These are phyloP conservation scores for Myopa testacea DNA, from an alignment of 2,888 invertebrate species.

Conservation along the genomic window DNA sequence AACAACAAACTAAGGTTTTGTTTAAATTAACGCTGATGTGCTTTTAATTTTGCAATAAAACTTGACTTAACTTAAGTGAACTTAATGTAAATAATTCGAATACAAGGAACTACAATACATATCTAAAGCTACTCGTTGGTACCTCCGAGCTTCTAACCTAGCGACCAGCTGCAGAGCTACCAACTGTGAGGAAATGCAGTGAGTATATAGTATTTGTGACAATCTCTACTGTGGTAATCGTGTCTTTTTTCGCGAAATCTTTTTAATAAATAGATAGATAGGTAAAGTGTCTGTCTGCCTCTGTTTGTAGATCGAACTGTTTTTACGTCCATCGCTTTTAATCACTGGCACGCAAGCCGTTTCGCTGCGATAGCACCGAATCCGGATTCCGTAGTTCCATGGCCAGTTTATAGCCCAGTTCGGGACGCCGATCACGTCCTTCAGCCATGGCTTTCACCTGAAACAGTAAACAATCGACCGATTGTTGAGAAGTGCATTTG, in stretches of 20 bases:
- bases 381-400: conserved; percentile 80
- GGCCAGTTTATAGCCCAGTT: conserved; percentile 89
- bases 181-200: too few species aligned
- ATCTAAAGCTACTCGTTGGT: too few species aligned
- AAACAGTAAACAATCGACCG: conserved; percentile 44
- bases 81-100: too few species aligned
- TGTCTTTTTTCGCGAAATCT: conserved; percentile 24
- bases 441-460: conserved; percentile 89
- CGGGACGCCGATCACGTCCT: conserved; percentile 87
- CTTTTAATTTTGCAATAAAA: too few species aligned
- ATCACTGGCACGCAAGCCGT: conserved; percentile 56
- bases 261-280: conserved; percentile 8
- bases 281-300: conserved; percentile 1
- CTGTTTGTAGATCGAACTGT: neutral
- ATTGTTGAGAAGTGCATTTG: neutral
- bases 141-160: too few species aligned
- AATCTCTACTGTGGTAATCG: neutral
- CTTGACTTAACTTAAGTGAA: too few species aligned
- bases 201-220: too few species aligned
- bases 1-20: too few species aligned
- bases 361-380: conserved; percentile 65
- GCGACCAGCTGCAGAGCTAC: too few species aligned
- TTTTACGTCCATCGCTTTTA: neutral
- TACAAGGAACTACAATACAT: too few species aligned
- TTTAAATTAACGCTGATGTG: too few species aligned